A percentile compares a stretch with the other conserved stretches of the same genome.
Conservation (phyloP, 2,888 invertebrate species). For the Phaedon cochleariae region DNA sequence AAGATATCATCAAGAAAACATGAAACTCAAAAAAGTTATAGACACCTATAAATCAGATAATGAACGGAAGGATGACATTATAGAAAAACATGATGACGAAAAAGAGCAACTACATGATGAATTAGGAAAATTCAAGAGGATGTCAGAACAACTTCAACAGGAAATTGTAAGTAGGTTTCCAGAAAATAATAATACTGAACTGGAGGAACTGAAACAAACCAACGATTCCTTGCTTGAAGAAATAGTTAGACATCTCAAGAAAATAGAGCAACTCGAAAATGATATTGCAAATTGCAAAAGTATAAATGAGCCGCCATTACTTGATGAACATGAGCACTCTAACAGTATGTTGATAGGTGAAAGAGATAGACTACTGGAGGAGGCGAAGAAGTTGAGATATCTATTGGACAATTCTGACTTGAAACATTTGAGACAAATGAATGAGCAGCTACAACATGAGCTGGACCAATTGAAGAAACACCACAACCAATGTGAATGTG, state of each 20-base stretch:
- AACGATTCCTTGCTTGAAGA: not conserved
- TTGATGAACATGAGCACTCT: not conserved
- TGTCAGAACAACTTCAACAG: not conserved
- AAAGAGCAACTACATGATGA: conserved; percentile 2
- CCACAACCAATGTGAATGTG: conserved; percentile 1
- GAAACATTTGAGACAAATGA: not conserved
- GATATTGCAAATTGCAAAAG: conserved; percentile 1
- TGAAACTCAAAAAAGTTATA: conserved; percentile 3
- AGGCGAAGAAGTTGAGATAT: not conserved
- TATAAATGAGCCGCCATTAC: not conserved
- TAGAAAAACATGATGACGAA: not conserved
- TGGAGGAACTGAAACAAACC: not conserved
- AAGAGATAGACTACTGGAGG: conserved; percentile 5
- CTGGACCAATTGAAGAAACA: not conserved
- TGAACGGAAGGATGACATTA: conserved; percentile 5
- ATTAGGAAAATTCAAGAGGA: not conserved
- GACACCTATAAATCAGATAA: conserved; percentile 16
- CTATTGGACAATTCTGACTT: not conserved
- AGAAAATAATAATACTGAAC: too few species aligned
- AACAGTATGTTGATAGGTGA: not conserved
- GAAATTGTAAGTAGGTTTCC: too few species aligned
- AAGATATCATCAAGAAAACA: conserved; percentile 7
- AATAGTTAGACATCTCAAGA: too few species aligned
- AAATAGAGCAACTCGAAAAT: conserved; percentile 1
- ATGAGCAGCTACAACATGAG: conserved; percentile 11